Conservation (phyloP, 2,888 invertebrate genomes). For the Crossocerus cetratus region DNA sequence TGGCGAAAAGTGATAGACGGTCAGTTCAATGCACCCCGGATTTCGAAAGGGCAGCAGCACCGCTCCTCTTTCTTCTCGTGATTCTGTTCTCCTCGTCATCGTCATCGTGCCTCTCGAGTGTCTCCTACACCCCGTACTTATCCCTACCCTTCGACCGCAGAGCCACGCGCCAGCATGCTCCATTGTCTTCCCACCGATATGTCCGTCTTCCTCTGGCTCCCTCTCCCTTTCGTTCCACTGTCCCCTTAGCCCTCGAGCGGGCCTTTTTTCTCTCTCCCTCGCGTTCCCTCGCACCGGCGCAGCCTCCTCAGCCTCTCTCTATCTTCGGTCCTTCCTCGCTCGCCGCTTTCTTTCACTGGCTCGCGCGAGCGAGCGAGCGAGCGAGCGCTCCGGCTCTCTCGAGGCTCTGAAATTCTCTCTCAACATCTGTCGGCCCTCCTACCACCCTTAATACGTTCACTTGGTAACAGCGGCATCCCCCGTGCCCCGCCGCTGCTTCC, state of each 20-base stretch:
- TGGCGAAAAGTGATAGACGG: constrained; percentile 26
- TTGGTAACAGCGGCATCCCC: constrained; percentile 69
- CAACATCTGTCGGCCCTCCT: constrained; percentile 71
- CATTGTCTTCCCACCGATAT: constrained; percentile 62
- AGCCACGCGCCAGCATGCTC: constrained; percentile 69
- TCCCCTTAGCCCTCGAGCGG: not conserved
- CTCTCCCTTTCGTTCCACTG: constrained; percentile 23
- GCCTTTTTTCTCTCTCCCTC: constrained; percentile 9
- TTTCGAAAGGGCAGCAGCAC: constrained; percentile 32
- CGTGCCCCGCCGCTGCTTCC: constrained; percentile 45
- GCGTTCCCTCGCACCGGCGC: constrained; percentile 17
- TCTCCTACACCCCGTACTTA: constrained; percentile 65
- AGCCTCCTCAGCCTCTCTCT: constrained; percentile 12
- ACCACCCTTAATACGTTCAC: constrained; percentile 67
- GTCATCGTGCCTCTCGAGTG: constrained; percentile 56
- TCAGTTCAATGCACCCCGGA: constrained; percentile 51
- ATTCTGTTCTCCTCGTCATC: constrained; percentile 42
- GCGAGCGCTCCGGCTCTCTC: constrained; percentile 12
- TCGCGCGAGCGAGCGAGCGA: too few relatives aligned
- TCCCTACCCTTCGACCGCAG: constrained; percentile 55
- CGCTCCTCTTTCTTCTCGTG: constrained; percentile 30
- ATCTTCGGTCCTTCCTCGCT: constrained; percentile 12
- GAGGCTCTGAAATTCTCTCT: constrained; percentile 31
- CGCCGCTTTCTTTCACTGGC: too few relatives aligned
- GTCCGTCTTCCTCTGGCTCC: constrained; percentile 12